Conservation (phyloP, 2,797 vertebrate genomes). For the Falco columbarius region DNA sequence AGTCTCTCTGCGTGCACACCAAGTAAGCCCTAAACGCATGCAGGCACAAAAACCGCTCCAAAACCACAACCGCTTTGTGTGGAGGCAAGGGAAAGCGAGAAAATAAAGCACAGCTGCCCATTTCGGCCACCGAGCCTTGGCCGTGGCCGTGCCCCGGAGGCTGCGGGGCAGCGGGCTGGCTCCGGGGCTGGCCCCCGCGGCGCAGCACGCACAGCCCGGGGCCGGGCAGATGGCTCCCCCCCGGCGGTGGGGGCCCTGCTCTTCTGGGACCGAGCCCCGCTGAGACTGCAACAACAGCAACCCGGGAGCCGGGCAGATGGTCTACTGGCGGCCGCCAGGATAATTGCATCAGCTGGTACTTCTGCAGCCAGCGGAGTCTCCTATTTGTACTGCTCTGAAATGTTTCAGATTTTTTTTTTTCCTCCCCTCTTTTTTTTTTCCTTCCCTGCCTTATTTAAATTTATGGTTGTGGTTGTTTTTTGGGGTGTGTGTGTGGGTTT, state of each 20-base stretch:
- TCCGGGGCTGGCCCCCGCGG: not conserved
- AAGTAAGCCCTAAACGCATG: not conserved
- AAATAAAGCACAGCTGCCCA: not conserved
- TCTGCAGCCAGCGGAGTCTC: constrained; percentile 38
- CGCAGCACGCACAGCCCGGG: not conserved
- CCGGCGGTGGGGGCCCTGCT: constrained; percentile 20
- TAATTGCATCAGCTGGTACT: constrained; percentile 70
- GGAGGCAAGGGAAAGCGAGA: not conserved
- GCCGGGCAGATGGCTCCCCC: constrained; percentile 67
- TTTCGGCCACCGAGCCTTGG: not conserved
- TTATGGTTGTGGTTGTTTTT: not conserved
- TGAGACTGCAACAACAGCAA: constrained; percentile 69
- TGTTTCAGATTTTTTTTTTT: not conserved
- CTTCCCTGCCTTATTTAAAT: not conserved
- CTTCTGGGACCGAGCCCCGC: constrained; percentile 64
- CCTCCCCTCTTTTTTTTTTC: accelerated
- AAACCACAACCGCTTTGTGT: accelerated
- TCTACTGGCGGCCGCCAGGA: constrained; percentile 55
- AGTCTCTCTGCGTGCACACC: not conserved
- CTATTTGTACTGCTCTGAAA: not conserved
- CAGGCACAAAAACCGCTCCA: not conserved
- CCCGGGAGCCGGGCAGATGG: constrained; percentile 71
- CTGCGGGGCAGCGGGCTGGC: not conserved
- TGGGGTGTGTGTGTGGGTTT: too few species aligned
- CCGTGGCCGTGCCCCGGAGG: not conserved